These are phyloP conservation scores for Drosophila lowei DNA, from an alignment of 1,140 invertebrate species.

Conservation along the genomic window DNA sequence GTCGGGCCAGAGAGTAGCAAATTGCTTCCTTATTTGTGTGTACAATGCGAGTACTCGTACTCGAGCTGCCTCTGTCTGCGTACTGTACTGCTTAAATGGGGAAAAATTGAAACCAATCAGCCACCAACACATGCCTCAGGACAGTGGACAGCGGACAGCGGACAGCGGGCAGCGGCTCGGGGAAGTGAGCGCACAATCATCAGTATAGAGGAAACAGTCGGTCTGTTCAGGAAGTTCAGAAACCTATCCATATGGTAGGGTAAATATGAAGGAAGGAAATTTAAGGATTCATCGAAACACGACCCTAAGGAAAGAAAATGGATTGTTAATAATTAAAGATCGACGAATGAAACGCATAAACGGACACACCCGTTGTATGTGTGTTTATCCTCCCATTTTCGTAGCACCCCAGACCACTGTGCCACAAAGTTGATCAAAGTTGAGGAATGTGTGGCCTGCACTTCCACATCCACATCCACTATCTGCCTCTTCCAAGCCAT, in stretches of 20 bases:
- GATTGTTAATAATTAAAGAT: too few relatives aligned
- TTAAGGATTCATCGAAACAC: too few relatives aligned
- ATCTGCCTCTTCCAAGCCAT: background rate
- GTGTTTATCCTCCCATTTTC: background rate
- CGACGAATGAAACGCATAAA: too few relatives aligned
- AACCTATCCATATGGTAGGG: background rate
- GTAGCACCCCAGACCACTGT: conserved; percentile 12
- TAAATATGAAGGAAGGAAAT: too few relatives aligned
- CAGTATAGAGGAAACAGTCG: too few relatives aligned
- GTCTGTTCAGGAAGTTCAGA: conserved; percentile 7
- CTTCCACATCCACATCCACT: conserved; percentile 18
- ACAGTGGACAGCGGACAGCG: background rate
- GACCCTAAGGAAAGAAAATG: too few relatives aligned
- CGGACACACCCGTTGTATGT: too few relatives aligned
- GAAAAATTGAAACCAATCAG: conserved; percentile 37
- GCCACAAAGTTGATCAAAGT: background rate
- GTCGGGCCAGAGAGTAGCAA: conserved; percentile 47
- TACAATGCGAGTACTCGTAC: conserved; percentile 29
- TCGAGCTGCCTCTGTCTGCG: background rate
- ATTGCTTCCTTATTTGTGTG: conserved; percentile 71
- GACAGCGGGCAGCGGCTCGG: conserved; percentile 12
- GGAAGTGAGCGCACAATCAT: conserved; percentile 8
- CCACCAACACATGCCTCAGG: conserved; percentile 14
- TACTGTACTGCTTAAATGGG: conserved; percentile 27
- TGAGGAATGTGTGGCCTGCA: conserved; percentile 19